Conservation (phyloP, 2,113 vertebrate species). For the Isichthys henryi region DNA sequence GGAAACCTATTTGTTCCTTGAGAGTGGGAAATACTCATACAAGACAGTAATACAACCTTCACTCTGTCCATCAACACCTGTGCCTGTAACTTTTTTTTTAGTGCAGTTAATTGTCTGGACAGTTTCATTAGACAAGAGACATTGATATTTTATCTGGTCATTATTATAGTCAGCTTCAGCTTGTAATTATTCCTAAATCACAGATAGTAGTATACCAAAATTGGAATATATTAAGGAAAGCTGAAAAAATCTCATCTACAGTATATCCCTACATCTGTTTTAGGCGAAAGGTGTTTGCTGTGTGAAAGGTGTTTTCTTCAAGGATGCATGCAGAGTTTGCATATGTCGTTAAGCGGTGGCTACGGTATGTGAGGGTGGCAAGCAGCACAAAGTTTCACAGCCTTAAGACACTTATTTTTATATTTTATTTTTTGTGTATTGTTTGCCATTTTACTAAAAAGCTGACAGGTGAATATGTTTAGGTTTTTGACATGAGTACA, state of each 20-base stretch:
- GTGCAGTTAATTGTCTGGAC: neutral
- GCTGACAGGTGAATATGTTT: neutral
- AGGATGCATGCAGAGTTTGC: neutral
- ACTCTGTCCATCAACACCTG: neutral
- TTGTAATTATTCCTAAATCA: neutral
- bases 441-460: neutral
- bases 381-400: neutral
- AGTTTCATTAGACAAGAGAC: neutral
- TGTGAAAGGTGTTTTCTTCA: neutral
- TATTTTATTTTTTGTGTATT: neutral
- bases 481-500: neutral
- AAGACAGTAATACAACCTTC: neutral
- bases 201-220: neutral
- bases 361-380: neutral
- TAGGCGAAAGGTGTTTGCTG: too few species aligned
- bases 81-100: neutral
- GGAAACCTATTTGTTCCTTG: neutral
- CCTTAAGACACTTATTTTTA: neutral
- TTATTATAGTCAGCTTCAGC: neutral
- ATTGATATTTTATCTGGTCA: neutral
- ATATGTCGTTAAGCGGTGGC: neutral
- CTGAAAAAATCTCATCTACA: neutral
- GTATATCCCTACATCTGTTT: neutral
- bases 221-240: neutral
- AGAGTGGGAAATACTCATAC: neutral